Conservation (phyloP, 37 sponge, comb jelly and placozoan species). For the Diacarnus erythraeanus region DNA sequence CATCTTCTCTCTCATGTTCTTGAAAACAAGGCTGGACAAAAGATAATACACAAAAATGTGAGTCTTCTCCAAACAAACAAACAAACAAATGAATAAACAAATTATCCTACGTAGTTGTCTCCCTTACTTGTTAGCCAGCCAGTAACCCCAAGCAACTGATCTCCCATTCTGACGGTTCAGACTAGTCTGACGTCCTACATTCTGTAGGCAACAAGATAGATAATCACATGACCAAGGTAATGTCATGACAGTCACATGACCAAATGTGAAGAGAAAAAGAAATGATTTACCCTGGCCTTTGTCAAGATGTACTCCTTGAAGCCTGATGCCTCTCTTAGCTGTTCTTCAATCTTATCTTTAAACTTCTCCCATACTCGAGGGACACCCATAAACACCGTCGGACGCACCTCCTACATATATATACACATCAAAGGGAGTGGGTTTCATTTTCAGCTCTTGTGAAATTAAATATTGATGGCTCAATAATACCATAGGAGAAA, state of each 20-base stretch:
- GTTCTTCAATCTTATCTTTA: constrained; percentile 66
- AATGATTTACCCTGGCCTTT: constrained; percentile 42
- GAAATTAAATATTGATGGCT: no score
- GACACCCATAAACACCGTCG: constrained; percentile 91
- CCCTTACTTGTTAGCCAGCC: constrained; percentile 82
- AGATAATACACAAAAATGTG: no score
- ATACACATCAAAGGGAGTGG: no score
- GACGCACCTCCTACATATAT: constrained; percentile 94
- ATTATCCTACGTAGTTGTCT: no score
- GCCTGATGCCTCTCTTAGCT: constrained; percentile 41
- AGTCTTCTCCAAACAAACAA: no score
- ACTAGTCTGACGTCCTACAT: constrained; percentile 54
- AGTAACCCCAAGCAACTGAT: constrained; percentile 80
- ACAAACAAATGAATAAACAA: no score
- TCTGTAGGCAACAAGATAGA: neutral
- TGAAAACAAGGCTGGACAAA: constrained; percentile 73
- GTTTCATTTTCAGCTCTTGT: no score
- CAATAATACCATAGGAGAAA: no score
- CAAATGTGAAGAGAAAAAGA: neutral
- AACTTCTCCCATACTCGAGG: constrained; percentile 99
- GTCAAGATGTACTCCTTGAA: constrained; percentile 45
- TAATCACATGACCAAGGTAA: neutral
- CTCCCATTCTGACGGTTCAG: constrained; percentile 46
- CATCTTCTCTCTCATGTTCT: constrained; percentile 63
- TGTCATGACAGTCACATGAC: neutral